phyloP scores from a whole-genome alignment of 2,888 invertebrate genomes.

The Spisula subtruncata region DNA sequence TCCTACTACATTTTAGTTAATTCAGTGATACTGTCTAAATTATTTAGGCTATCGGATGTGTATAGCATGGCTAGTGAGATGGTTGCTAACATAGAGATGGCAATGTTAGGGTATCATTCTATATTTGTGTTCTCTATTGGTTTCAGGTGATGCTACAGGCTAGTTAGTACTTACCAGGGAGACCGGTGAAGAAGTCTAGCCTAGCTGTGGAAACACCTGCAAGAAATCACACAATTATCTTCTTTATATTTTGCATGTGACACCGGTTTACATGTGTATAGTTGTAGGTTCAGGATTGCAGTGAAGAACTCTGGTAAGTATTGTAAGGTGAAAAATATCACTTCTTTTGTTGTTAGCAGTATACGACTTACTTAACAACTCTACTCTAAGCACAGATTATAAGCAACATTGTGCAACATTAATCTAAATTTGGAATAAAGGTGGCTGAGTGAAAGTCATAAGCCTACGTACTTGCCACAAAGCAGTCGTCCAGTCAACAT shows the following conservation, averaged over 20 bases:
- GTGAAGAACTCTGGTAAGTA: not conserved
- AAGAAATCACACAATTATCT: not conserved
- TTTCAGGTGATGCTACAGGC: not conserved
- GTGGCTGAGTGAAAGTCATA: too few species aligned
- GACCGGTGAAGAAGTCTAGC: constrained; percentile 15
- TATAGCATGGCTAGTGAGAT: not conserved
- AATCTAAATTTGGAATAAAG: too few species aligned
- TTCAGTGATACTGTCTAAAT: not conserved
- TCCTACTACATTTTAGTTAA: not conserved
- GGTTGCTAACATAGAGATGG: not conserved
- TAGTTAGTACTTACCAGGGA: constrained; percentile 8
- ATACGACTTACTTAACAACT: too few species aligned
- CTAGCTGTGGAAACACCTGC: not conserved
- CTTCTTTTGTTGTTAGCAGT: too few species aligned
- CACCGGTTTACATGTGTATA: not conserved
- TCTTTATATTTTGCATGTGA: not conserved
- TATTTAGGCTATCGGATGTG: not conserved
- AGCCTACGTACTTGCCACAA: too few species aligned
- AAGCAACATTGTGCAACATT: too few species aligned
- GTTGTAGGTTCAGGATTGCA: not conserved
- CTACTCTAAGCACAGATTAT: too few species aligned
- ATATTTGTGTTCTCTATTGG: not conserved
- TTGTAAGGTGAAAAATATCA: not conserved
- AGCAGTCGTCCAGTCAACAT: too few species aligned
- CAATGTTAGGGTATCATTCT: not conserved